A percentile compares a stretch with the other conserved stretches of the same genome.
Evolutionary conservation across 1,140 invertebrate species (phyloP).

Genomic region (Gyrodactylus salaris): DNA sequence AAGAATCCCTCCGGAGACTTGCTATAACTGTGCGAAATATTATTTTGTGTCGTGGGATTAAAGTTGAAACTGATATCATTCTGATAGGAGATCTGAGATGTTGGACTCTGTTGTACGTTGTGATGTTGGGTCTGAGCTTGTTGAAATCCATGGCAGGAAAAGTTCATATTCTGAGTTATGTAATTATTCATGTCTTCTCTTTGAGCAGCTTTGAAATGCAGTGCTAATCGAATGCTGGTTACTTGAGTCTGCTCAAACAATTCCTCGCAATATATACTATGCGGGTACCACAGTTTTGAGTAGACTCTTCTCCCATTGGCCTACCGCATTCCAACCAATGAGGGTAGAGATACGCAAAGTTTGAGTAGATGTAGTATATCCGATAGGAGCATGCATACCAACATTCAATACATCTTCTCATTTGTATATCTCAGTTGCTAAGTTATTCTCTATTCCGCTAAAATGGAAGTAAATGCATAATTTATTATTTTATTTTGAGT

Average conservation of each 20-base stretch:
- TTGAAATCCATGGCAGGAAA: not conserved
- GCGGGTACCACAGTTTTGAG: not conserved
- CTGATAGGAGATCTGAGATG: not conserved
- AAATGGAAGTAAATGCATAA: no score
- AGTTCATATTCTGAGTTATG: not conserved
- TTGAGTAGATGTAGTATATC: no score
- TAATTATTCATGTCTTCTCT: not conserved
- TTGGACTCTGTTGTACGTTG: not conserved
- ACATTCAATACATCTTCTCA: no score
- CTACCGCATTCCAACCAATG: no score
- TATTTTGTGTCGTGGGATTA: no score
- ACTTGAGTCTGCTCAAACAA: not conserved
- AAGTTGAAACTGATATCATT: no score
- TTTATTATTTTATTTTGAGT: no score
- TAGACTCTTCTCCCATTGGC: not conserved
- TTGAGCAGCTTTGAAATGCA: not conserved
- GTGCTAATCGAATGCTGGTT: not conserved
- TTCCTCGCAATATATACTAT: not conserved
- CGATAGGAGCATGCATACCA: no score
- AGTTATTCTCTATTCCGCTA: no score
- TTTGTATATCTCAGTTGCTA: no score
- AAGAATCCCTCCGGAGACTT: not conserved
- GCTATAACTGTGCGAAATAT: no score
- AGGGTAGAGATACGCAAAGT: no score
- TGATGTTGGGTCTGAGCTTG: not conserved